Evolutionary conservation across 2,888 invertebrate species (phyloP).

Genomic region (Lasioglossum marginatum): DNA sequence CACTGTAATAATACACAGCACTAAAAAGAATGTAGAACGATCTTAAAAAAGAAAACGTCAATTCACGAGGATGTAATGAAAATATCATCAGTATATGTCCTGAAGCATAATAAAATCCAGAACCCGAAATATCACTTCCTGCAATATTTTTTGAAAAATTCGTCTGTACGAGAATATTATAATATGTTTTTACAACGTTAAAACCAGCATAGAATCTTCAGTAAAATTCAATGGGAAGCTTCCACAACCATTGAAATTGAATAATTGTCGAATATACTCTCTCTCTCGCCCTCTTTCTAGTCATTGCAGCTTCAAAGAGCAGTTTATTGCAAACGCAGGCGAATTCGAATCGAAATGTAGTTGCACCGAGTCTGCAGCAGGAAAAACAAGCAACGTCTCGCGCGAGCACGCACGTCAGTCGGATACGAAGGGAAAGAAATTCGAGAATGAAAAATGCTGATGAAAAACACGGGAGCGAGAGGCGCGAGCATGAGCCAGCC

Average conservation of each 20-base stretch:
- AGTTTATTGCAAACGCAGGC: not conserved
- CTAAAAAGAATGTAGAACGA: not conserved
- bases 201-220: not conserved
- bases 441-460: slow-evolving; percentile 46
- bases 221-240: not conserved
- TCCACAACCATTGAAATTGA: not conserved
- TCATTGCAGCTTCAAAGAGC: not conserved
- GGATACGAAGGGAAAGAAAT: slow-evolving; percentile 18
- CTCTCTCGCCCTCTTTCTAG: not conserved
- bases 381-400: not conserved
- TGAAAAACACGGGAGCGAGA: slow-evolving; percentile 40
- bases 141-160: not conserved
- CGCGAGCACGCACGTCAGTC: not conserved
- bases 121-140: not conserved
- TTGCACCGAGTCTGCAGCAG: not conserved
- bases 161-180: not conserved
- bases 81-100: not conserved
- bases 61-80: not conserved
- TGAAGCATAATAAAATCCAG: not conserved
- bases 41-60: not conserved
- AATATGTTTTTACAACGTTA: not conserved
- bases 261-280: not conserved
- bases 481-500: not conserved
- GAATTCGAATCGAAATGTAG: not conserved
- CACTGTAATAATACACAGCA: not conserved